Evolutionary conservation across 2,888 invertebrate species (phyloP).

Genomic region (Aquatica leii): DNA sequence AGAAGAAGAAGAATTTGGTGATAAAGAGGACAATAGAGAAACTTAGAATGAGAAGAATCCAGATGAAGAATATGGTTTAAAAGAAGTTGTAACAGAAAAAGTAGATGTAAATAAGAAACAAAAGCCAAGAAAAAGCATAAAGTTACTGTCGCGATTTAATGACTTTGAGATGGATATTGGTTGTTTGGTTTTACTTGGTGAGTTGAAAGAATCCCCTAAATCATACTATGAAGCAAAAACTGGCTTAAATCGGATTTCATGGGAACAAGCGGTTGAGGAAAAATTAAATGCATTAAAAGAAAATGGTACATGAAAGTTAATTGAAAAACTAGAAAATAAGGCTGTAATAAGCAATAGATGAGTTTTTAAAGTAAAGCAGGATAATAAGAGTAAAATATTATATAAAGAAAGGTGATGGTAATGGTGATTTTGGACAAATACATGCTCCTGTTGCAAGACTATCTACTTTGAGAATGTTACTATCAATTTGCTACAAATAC

Average conservation of each 20-base stretch:
- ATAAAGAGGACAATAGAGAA: not conserved
- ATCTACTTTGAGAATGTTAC: conserved; percentile 9
- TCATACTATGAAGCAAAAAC: conserved; percentile 1
- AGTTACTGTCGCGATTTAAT: not conserved
- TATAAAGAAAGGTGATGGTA: not conserved
- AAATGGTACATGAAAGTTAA: conserved; percentile 5
- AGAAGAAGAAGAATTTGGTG: not conserved
- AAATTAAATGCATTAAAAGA: conserved; percentile 5
- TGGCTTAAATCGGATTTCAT: not conserved
- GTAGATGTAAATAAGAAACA: not conserved
- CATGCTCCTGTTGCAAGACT: conserved; percentile 7
- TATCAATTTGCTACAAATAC: conserved; percentile 3
- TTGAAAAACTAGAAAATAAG: conserved; percentile 5
- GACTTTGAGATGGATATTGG: conserved; percentile 4
- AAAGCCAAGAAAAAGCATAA: not conserved
- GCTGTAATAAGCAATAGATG: not conserved
- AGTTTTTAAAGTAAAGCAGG: not conserved
- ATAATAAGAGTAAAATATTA: conserved; percentile 4
- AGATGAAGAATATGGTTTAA: not conserved
- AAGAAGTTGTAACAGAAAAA: not conserved
- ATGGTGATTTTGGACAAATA: not conserved
- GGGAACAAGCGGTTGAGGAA: conserved; percentile 2
- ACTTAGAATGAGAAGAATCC: not conserved
- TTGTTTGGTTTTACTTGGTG: conserved; percentile 6
- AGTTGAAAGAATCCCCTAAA: conserved; percentile 6